Evolutionary conservation across 2,888 invertebrate genomes (phyloP), one percentile per base, ranked within the genome.

Genomic region (Zonitis immaculata): DNA sequence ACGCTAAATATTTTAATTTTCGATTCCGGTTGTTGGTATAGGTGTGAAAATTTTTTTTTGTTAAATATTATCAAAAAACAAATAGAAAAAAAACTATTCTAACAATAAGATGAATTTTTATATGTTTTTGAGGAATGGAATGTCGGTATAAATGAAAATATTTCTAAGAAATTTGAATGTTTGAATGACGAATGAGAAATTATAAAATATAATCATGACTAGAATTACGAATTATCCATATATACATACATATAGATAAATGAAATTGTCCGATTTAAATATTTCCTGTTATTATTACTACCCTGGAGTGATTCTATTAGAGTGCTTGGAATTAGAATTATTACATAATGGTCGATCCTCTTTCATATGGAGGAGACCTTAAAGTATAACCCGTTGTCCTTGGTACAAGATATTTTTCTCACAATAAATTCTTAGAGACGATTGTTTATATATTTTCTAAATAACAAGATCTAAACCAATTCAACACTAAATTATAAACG

Each of bases 301-400:
- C 35, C 35, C 35, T 35, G 35, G 9, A 18, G 1, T 35, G 35
- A 5, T 35, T 9, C 18, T 18, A 8, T 16, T 9, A 14, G 12
- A 2, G 12, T 35, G n/a, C n/a, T 16, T 1, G 18, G 25, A 44
- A 25, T 26, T 20, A 52, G 52, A 56, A 47, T 50, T 50, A 46
- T 56, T 56, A 57, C 49, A 53, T 57, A 57, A 56, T 51, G 26
- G n/a, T 49, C 25, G 51, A 44, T 47, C 42, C 49, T 42, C 51
- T 50, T 35, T 42, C 12, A n/a, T 6, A 44, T 50, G 16, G 43
- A 25, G 52, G 14, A 52, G 52, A 52, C 43, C 49, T 52, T 50
- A 43, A 49, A 28, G 28, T n/a, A n/a, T 20, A 49, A 57, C 54
- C 52, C 42, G 57, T 57, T 54, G 57, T 54, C 57, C 57, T 57